Evolutionary conservation across 2,888 invertebrate genomes (phyloP), one percentile per base, ranked within the genome.

Genomic region (Lasioglossum zephyrum): DNA sequence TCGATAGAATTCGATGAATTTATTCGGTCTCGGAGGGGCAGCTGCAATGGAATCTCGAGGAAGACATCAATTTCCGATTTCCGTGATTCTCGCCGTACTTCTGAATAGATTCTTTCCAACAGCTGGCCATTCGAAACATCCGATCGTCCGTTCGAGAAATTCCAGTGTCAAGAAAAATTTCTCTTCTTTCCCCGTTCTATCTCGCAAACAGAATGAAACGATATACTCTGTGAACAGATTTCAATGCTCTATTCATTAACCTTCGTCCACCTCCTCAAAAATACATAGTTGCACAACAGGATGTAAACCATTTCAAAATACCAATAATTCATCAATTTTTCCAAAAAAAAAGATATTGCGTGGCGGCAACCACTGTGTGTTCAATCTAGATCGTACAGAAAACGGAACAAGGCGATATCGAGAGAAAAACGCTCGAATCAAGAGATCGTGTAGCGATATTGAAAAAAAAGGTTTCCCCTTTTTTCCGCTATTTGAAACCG

Each of bases 31-130:
- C 26, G 82, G 53, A 84, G n/a, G 86, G 73, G 77, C 69, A 85
- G 74, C 63, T 78, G 69, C 69, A 53, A 11, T 13, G 79, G 77
- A 86, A 79, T 84, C 88, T 86, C 72, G 74, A 79, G 85, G 81
- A 87, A 87, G 81, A 57, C 84, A 88, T 89, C 88, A 89, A 91
- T 91, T 91, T 90, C 88, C 87, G 87, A 78, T 89, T 88, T 90
- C 83, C 83, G 83, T 72, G 87, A 89, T 89, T 89, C 86, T 78
- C 77, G 9, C 81, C 75, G 73, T 16, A 31, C 66, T 79, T 78
- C 74, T 83, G 82, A 82, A 53, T 53, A 86, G 85, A 85, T 87
- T 83, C 84, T 72, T 74, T 63, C 78, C 85, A 77, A 73, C 41
- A 53, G 63, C 39, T 44, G 73, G 47, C 79, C 80, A 66, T 77